Percentiles rank a stretch among this genome's conserved stretches.
Evolutionary conservation across 2,113 vertebrate genomes (phyloP).

Genomic region (Tragelaphus scriptus): DNA sequence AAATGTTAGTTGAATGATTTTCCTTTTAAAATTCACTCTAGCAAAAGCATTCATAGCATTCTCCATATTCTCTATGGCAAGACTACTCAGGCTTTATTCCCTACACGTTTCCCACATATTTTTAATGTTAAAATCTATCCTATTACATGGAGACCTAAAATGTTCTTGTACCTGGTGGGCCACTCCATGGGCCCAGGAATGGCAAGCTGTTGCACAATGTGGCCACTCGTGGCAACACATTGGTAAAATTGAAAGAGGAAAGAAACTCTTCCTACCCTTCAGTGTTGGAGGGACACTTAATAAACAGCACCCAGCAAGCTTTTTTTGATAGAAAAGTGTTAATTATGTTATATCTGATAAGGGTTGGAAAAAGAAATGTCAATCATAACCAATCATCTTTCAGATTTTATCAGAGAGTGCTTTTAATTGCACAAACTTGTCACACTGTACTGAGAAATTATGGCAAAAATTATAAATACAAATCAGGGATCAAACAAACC

Average conservation of each 20-base stretch:
- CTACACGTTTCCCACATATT: neutral
- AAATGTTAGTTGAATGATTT: neutral
- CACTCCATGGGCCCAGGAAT: neutral
- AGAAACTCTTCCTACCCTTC: neutral
- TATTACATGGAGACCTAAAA: neutral
- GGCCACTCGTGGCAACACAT: neutral
- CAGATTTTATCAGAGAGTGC: neutral
- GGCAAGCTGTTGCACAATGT: neutral
- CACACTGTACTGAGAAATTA: neutral
- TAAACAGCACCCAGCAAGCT: neutral
- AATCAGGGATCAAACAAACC: neutral
- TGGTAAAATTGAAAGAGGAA: neutral
- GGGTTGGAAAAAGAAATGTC: neutral
- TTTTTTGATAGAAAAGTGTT: neutral
- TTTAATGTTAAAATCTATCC: neutral
- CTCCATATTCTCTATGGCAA: neutral
- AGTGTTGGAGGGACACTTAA: neutral
- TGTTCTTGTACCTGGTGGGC: fast-evolving
- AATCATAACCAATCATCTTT: neutral
- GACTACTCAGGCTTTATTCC: neutral
- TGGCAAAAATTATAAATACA: neutral
- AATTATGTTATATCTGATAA: neutral
- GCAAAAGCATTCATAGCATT: neutral
- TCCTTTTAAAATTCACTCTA: neutral
- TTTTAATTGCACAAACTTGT: neutral